phyloP scores from a whole-genome alignment of 92 coral and sea anemone genomes.

The Actinostola sp. region DNA sequence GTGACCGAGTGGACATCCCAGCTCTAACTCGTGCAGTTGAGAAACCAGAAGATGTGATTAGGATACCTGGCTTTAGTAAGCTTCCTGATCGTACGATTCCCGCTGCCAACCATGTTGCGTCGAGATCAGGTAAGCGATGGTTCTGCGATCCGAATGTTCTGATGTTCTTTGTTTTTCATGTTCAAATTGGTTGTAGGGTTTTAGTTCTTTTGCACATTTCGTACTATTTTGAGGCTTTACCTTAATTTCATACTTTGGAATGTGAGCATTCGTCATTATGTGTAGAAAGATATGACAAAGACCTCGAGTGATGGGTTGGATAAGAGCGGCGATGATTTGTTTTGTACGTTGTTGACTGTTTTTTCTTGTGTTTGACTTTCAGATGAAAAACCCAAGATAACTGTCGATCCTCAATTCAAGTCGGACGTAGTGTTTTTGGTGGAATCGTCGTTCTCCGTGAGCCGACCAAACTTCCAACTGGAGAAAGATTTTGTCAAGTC shows the following conservation, averaged over 20 bases:
- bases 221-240: too few species aligned
- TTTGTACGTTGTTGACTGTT: not conserved
- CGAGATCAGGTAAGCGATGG: not conserved
- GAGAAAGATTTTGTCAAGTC: conserved; percentile 74
- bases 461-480: conserved; percentile 39
- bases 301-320: too few species aligned
- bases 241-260: too few species aligned
- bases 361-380: not conserved
- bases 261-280: too few species aligned
- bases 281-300: too few species aligned
- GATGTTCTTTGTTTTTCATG: too few species aligned
- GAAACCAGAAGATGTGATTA: conserved; percentile 27
- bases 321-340: too few species aligned
- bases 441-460: conserved; percentile 65
- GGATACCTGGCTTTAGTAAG: conserved; percentile 24
- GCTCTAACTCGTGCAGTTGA: conserved; percentile 34
- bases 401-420: conserved; percentile 27
- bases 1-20: conserved; percentile 20
- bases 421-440: conserved; percentile 59
- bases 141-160: too few species aligned
- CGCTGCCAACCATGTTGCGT: conserved; percentile 2
- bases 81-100: conserved; percentile 11
- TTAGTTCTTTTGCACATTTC: too few species aligned
- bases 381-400: not conserved
- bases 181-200: too few species aligned